Evolutionary conservation across 2,888 invertebrate species (phyloP).

Genomic region (Thecophora atra): DNA sequence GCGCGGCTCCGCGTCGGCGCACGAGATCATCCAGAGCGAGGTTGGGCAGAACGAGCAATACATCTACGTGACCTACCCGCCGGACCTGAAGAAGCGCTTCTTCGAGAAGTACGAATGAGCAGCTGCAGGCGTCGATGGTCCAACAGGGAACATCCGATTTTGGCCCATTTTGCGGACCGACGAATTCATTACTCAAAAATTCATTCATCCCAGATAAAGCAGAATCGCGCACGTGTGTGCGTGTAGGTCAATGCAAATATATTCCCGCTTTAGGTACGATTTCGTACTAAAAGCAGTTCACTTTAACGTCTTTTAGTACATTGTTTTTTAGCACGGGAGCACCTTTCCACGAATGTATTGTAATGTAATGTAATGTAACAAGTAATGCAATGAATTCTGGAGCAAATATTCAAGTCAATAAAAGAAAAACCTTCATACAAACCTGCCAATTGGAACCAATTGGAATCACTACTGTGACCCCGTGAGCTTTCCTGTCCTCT

Average conservation of each 20-base stretch:
- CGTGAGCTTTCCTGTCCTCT: no score
- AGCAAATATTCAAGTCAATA: no score
- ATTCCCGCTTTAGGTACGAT: constrained; percentile 25
- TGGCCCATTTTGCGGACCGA: no score
- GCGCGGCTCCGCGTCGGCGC: constrained; percentile 61
- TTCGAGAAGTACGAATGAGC: constrained; percentile 70
- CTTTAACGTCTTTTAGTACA: constrained; percentile 16
- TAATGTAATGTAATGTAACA: neutral
- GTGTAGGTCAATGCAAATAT: constrained; percentile 25
- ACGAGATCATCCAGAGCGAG: constrained; percentile 67
- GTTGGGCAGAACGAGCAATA: constrained; percentile 78
- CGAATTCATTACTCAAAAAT: neutral
- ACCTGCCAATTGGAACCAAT: no score
- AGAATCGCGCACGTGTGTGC: neutral
- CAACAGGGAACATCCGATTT: no score
- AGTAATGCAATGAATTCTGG: no score
- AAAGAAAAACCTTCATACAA: no score
- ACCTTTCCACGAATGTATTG: neutral
- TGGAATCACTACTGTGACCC: no score
- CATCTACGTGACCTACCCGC: constrained; percentile 88
- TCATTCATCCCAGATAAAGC: neutral
- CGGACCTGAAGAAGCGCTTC: constrained; percentile 83
- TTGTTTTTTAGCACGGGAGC: no score
- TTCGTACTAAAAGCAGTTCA: constrained; percentile 28
- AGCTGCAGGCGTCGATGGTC: neutral